phyloP scores from a whole-genome alignment of 2,113 vertebrate genomes.

The Micronisus gabar region DNA sequence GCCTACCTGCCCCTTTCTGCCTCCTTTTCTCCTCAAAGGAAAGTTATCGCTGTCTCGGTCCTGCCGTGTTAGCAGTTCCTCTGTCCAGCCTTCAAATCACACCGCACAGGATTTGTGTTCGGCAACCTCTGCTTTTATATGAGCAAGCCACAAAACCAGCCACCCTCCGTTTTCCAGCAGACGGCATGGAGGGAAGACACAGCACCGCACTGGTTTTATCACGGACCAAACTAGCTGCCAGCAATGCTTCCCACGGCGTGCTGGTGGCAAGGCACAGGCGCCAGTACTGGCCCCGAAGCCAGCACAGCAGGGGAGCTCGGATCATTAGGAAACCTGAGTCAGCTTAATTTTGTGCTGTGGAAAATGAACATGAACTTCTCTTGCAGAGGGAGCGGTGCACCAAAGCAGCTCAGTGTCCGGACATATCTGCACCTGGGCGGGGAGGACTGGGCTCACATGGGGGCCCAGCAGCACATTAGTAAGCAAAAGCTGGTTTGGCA shows the following conservation, averaged over 20 bases:
- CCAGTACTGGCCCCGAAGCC: not conserved
- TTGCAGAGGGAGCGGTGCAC: not conserved
- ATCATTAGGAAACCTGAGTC: not conserved
- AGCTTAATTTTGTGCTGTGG: not conserved
- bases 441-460: not conserved
- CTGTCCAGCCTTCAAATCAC: not conserved
- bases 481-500: not conserved
- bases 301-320: not conserved
- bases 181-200: fast-evolving
- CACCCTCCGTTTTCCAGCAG: not conserved
- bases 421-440: fast-evolving
- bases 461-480: fast-evolving
- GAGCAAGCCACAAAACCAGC: not conserved
- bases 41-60: too few species aligned
- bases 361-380: not conserved
- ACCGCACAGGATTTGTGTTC: fast-evolving
- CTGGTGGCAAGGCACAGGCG: not conserved
- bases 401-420: too few species aligned
- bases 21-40: not conserved
- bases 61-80: not conserved
- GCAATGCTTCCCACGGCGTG: fast-evolving
- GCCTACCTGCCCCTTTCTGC: not conserved
- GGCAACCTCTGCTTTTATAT: not conserved
- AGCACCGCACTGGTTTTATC: not conserved
- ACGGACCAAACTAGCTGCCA: not conserved